Percentiles rank a stretch among this genome's conserved stretches.
Evolutionary conservation across 2,113 vertebrate genomes (phyloP).

Genomic region (Calonectris borealis): DNA sequence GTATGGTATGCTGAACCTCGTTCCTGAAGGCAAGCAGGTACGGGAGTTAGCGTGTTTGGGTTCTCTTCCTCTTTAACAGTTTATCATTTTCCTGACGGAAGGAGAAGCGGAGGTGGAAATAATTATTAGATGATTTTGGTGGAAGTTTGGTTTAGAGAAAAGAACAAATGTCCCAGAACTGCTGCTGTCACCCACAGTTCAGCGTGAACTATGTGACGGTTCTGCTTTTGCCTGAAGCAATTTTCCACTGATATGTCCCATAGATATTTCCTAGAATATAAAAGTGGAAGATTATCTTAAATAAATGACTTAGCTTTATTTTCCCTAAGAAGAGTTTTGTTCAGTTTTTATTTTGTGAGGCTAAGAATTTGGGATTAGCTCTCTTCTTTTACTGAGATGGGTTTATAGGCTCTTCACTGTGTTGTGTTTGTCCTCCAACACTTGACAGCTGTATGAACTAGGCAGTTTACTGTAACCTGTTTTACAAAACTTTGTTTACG

Average conservation of each 20-base stretch:
- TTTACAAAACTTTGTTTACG: too few species aligned
- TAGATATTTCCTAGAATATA: neutral
- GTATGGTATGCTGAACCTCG: slow-evolving; percentile 83
- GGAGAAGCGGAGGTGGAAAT: neutral
- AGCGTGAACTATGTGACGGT: neutral
- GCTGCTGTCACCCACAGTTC: neutral
- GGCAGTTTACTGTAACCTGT: neutral
- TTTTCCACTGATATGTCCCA: neutral
- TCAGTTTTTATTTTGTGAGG: neutral
- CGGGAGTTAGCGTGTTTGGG: neutral
- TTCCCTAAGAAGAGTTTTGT: neutral
- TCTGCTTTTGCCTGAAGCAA: neutral
- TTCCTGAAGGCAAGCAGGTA: slow-evolving; percentile 96
- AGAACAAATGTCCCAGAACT: neutral
- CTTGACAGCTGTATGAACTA: neutral
- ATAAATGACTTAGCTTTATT: neutral
- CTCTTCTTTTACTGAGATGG: neutral
- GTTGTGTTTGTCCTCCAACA: neutral
- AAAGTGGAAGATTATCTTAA: neutral
- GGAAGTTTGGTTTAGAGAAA: neutral
- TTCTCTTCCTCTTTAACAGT: neutral
- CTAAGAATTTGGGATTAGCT: neutral
- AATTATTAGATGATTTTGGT: neutral
- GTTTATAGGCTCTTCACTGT: neutral
- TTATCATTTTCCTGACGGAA: rapidly evolving